phyloP scores from a whole-genome alignment of 2,113 vertebrate genomes.

The Chroicocephalus ridibundus region DNA sequence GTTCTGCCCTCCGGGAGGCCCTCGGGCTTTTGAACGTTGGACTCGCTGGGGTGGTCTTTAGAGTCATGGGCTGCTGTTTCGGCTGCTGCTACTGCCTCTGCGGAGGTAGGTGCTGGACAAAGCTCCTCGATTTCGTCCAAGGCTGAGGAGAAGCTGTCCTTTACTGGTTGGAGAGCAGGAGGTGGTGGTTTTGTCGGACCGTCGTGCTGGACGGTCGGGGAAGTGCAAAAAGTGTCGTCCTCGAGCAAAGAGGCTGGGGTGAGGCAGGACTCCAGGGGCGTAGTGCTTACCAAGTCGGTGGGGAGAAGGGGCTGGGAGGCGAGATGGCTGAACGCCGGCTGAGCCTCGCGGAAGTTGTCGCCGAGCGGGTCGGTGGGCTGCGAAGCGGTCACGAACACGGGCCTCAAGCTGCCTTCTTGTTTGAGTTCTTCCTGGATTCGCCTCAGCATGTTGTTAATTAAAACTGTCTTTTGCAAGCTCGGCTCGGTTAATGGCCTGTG shows the following conservation, averaged over 20 bases:
- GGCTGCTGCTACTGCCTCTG: constrained; percentile 68
- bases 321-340: constrained; percentile 79
- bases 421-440: constrained; percentile 98
- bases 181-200: constrained; percentile 69
- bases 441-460: constrained; percentile 98
- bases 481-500: constrained; percentile 92
- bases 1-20: constrained; percentile 76
- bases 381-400: constrained; percentile 81
- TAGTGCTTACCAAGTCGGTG: constrained; percentile 68
- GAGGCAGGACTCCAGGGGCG: constrained; percentile 88
- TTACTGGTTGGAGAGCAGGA: constrained; percentile 70
- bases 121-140: constrained; percentile 93
- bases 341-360: constrained; percentile 86
- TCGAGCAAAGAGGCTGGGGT: constrained; percentile 94
- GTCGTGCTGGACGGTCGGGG: constrained; percentile 71
- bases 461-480: constrained; percentile 92
- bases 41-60: constrained; percentile 74
- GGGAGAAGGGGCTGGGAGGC: constrained; percentile 66
- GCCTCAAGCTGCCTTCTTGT: constrained; percentile 90
- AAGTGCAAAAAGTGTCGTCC: constrained; percentile 88
- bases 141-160: constrained; percentile 87
- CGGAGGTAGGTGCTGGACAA: constrained; percentile 89
- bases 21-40: constrained; percentile 75
- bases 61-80: constrained; percentile 37
- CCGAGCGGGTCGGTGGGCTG: constrained; percentile 84